These are phyloP conservation scores for Globicephala melas DNA, from an alignment of 2,113 vertebrate genomes.

Conservation along the genomic window DNA sequence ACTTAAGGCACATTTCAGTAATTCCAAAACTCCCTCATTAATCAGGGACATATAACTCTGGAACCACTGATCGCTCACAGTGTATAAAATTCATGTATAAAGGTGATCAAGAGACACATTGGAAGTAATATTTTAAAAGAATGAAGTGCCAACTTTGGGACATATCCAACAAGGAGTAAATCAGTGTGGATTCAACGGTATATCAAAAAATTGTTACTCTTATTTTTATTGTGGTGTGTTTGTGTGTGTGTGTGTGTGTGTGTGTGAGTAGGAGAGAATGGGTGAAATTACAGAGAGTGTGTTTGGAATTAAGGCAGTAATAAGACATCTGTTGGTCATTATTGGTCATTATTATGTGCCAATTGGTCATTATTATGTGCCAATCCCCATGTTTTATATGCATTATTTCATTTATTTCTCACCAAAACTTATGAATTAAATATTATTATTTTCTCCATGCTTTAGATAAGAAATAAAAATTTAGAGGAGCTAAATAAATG, in stretches of 20 bases:
- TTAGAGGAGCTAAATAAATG: neutral
- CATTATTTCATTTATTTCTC: neutral
- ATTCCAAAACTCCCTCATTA: neutral
- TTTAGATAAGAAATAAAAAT: neutral
- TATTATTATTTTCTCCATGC: neutral
- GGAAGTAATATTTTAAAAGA: slow-evolving; percentile 1
- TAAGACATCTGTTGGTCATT: neutral
- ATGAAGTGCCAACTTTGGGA: neutral
- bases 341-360: neutral
- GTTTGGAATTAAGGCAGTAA: neutral
- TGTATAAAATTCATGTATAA: neutral
- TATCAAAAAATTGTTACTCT: neutral
- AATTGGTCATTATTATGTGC: neutral
- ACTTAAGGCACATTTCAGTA: neutral
- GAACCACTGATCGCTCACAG: neutral
- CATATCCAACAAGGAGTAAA: neutral
- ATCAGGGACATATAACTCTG: neutral
- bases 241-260: neutral
- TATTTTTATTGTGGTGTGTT: neutral
- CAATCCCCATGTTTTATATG: neutral
- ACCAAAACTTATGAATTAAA: neutral
- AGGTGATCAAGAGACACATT: neutral
- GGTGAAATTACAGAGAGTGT: neutral
- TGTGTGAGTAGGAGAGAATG: neutral
- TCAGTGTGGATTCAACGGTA: neutral